phyloP scores from a whole-genome alignment of 2,113 vertebrate species.

The Micronycteris hirsuta region DNA sequence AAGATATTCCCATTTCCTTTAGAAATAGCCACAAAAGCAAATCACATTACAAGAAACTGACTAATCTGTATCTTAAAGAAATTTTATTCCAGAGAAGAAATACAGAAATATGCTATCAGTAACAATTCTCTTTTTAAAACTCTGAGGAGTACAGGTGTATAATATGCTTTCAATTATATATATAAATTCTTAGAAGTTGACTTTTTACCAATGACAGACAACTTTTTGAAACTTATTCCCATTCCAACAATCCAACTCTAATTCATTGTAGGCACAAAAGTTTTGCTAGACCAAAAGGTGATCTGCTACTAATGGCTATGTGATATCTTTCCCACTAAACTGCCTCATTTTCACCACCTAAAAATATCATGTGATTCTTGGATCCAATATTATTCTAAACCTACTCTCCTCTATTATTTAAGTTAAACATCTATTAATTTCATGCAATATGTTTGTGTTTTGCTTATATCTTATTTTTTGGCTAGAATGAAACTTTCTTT shows the following conservation, averaged over 20 bases:
- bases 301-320: neutral
- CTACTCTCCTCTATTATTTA: neutral
- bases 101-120: neutral
- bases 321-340: neutral
- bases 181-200: neutral
- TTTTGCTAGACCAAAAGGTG: neutral
- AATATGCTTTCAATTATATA: neutral
- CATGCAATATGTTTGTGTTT: neutral
- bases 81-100: slow-evolving; percentile 16
- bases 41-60: slow-evolving; percentile 1
- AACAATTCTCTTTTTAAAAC: neutral
- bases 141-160: neutral
- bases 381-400: neutral
- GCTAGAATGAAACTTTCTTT: neutral
- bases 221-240: neutral
- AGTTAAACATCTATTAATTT: neutral
- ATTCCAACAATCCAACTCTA: neutral
- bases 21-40: slow-evolving; percentile 28
- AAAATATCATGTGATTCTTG: neutral
- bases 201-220: neutral
- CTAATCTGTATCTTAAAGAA: neutral
- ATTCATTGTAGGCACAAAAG: neutral
- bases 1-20: slow-evolving; percentile 7
- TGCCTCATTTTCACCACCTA: neutral
- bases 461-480: neutral